phyloP scores from a whole-genome alignment of 2,888 invertebrate species.

The Drosophila suboccidentalis region DNA sequence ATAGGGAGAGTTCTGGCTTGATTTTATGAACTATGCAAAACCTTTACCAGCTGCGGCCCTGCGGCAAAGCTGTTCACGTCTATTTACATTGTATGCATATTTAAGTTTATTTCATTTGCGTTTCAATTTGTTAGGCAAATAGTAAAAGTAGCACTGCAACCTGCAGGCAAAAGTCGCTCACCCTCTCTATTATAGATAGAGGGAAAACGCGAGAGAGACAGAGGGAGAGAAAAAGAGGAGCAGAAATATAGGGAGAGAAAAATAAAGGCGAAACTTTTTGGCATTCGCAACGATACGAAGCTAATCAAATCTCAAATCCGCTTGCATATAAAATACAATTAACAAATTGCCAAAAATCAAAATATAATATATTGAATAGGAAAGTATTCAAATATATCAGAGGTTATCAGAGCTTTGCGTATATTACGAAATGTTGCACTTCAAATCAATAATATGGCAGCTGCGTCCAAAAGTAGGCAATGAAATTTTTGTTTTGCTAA shows the following conservation, averaged over 20 bases:
- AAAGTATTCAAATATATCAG: not conserved
- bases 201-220: too few relatives aligned
- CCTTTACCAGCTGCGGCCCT: constrained; percentile 36
- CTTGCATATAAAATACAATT: constrained; percentile 64
- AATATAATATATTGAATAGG: not conserved
- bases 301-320: constrained; percentile 58
- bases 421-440: constrained; percentile 14
- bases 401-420: constrained; percentile 1
- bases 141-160: constrained; percentile 30
- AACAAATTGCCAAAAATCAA: constrained; percentile 49
- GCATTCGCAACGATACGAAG: constrained; percentile 2
- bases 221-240: not conserved
- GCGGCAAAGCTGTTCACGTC: constrained; percentile 39
- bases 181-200: not conserved
- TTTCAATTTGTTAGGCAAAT: constrained; percentile 66
- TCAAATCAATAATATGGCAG: constrained; percentile 28
- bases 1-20: not conserved
- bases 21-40: constrained; percentile 55
- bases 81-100: constrained; percentile 73
- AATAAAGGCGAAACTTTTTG: not conserved
- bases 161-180: constrained; percentile 34
- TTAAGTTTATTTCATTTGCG: constrained; percentile 73
- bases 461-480: constrained; percentile 17
- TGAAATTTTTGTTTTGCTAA: constrained; percentile 6
- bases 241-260: not conserved